Conservation (phyloP, 2,888 invertebrate genomes). For the Frankliniella intonsa region DNA sequence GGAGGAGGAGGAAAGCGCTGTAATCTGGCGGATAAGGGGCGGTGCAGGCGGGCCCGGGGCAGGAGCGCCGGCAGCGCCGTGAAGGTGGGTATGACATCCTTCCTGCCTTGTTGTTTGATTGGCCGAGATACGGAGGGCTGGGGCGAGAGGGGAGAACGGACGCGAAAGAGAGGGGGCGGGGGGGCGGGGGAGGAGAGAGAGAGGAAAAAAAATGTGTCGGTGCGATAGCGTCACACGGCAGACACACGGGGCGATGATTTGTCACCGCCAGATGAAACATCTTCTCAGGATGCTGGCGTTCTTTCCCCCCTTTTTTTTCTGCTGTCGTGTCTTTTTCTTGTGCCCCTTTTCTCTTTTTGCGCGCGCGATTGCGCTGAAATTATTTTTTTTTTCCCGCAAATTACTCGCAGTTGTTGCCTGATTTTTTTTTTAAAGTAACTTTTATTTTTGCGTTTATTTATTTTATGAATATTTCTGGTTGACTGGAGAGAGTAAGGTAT, state of each 20-base stretch:
- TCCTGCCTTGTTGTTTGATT: conserved; percentile 4
- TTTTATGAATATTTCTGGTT: no score
- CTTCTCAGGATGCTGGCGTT: background rate
- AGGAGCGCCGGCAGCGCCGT: background rate
- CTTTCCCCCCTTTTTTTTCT: background rate
- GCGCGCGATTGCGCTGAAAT: no score
- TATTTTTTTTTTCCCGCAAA: no score
- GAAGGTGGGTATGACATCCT: background rate
- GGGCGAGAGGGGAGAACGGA: no score
- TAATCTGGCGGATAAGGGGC: background rate
- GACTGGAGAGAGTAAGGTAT: no score
- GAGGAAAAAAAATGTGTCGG: background rate
- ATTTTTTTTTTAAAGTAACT: no score
- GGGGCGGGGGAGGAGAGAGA: background rate
- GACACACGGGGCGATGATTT: background rate
- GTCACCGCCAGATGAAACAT: background rate
- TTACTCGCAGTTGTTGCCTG: no score
- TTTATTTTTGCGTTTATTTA: no score
- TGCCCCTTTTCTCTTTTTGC: background rate
- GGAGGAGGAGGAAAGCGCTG: background rate
- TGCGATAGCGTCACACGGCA: background rate
- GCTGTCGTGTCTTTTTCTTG: background rate
- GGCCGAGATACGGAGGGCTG: background rate
- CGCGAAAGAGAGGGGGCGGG: background rate
- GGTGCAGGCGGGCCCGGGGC: background rate